These are phyloP conservation scores for Coracias cyanogaster DNA, from an alignment of 2,797 vertebrate species.

Conservation along the genomic window DNA sequence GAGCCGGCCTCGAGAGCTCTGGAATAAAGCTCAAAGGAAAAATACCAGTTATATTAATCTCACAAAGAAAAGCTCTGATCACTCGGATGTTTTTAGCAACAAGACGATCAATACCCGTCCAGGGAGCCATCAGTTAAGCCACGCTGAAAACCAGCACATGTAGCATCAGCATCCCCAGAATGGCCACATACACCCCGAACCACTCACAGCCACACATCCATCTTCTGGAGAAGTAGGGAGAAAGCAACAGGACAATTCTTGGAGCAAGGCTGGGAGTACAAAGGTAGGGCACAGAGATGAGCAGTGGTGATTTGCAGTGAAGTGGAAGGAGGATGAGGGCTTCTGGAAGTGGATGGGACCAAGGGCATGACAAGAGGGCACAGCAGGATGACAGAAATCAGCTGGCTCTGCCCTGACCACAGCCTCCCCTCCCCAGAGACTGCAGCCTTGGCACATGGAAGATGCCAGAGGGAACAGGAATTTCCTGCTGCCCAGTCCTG, in stretches of 20 bases:
- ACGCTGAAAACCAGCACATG: accelerated
- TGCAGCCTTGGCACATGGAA: accelerated
- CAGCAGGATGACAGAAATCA: neutral
- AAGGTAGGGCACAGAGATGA: accelerated
- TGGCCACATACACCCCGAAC: accelerated
- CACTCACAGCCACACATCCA: accelerated
- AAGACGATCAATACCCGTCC: accelerated
- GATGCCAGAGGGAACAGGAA: neutral
- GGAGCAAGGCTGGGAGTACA: neutral
- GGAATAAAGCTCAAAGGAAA: neutral
- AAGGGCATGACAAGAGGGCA: neutral
- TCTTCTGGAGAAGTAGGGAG: neutral
- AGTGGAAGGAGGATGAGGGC: no score
- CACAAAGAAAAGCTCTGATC: neutral
- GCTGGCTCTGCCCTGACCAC: neutral
- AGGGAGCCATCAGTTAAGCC: neutral
- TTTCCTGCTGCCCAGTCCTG: neutral
- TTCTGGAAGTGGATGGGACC: neutral
- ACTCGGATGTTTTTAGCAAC: neutral
- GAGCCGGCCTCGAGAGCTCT: neutral
- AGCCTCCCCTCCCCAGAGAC: neutral
- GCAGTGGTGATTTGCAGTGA: accelerated
- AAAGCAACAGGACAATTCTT: accelerated
- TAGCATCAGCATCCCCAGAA: neutral
- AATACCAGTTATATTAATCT: neutral